Evolutionary conservation across 1,140 invertebrate species (phyloP).

Genomic region (Calosoma granatense): DNA sequence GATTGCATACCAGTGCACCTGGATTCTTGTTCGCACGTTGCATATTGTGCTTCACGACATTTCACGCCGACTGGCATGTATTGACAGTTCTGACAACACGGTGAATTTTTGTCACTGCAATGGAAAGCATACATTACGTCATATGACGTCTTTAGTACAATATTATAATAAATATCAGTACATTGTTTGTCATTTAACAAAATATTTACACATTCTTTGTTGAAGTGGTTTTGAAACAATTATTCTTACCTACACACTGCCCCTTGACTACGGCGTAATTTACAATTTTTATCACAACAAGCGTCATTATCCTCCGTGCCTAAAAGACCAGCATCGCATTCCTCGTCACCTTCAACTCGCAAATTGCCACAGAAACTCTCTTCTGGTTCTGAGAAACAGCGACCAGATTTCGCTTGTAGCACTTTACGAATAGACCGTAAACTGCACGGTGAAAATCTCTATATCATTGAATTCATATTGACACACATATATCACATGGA

Average conservation of each 20-base stretch:
- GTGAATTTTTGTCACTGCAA: constrained; percentile 86
- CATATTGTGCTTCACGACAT: constrained; percentile 78
- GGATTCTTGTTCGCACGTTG: constrained; percentile 83
- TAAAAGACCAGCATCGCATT: constrained; percentile 87
- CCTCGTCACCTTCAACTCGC: constrained; percentile 85
- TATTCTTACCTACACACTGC: constrained; percentile 73
- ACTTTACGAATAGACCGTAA: constrained; percentile 86
- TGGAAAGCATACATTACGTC: no score
- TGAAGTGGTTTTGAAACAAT: no score
- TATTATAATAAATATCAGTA: neutral
- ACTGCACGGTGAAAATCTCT: constrained; percentile 93
- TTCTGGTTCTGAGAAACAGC: constrained; percentile 89
- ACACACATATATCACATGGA: constrained; percentile 7
- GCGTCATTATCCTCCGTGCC: constrained; percentile 85
- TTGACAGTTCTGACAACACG: constrained; percentile 83
- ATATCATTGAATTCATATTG: constrained; percentile 15
- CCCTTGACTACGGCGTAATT: constrained; percentile 64
- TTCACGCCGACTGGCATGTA: constrained; percentile 70
- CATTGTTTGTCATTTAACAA: neutral
- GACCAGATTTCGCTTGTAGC: constrained; percentile 78
- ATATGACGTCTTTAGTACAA: constrained; percentile 10
- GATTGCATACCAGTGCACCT: constrained; percentile 60
- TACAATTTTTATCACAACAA: constrained; percentile 89
- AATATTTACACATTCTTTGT: no score
- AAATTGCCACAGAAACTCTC: constrained; percentile 92